These are phyloP conservation scores for Brotogeris chrysoptera DNA, from an alignment of 2,797 vertebrate species.

Conservation along the genomic window DNA sequence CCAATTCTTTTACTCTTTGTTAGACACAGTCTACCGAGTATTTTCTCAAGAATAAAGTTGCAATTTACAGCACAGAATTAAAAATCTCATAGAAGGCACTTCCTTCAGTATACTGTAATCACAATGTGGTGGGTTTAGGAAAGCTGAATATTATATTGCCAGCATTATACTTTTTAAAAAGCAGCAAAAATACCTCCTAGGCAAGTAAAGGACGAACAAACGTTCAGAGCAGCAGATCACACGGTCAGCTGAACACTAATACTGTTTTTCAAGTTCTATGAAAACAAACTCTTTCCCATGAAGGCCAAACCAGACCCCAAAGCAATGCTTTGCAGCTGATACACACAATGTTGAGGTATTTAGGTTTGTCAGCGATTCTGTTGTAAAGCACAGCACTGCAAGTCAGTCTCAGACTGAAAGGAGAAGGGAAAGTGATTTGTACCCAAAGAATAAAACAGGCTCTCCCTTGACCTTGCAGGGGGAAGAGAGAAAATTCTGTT, in stretches of 20 bases:
- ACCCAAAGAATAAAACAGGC: background rate
- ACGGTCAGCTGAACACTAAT: conserved; percentile 53
- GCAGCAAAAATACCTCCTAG: background rate
- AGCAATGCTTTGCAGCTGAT: background rate
- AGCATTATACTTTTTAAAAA: background rate
- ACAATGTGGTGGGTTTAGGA: background rate
- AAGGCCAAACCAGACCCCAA: background rate
- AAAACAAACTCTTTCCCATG: conserved; percentile 42
- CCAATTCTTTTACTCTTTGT: background rate
- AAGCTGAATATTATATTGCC: background rate
- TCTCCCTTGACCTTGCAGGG: background rate
- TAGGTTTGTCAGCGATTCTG: background rate
- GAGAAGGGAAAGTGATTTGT: background rate
- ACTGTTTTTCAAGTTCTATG: background rate
- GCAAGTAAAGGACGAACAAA: background rate
- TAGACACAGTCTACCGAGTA: background rate
- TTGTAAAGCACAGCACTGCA: background rate
- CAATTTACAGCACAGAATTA: background rate
- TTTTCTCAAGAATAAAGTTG: background rate
- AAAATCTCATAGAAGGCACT: background rate
- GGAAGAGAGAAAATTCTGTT: background rate
- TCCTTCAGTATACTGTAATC: background rate
- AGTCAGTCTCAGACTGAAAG: background rate
- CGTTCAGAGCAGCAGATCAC: background rate
- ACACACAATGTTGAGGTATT: background rate